Percentiles rank a stretch among this genome's conserved stretches.
These are phyloP conservation scores for Procambarus clarkii DNA, from an alignment of 1,140 invertebrate genomes.

Conservation along the genomic window DNA sequence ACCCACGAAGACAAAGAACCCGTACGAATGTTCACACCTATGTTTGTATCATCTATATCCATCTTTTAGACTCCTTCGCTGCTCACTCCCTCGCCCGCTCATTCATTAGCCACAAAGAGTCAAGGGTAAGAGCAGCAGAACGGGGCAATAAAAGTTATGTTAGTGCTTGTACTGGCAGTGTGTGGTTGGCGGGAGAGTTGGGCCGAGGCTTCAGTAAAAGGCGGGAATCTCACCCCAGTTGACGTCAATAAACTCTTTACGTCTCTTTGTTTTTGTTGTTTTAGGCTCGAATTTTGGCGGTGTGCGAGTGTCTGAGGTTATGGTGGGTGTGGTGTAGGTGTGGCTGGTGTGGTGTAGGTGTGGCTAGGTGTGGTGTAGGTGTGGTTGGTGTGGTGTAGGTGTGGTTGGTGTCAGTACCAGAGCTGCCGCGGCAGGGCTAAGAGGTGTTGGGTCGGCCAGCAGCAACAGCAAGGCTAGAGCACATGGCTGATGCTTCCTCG, in stretches of 20 bases:
- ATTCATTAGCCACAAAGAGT: neutral
- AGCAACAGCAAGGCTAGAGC: neutral
- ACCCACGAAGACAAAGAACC: neutral
- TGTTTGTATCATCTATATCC: neutral
- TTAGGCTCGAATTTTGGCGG: no score
- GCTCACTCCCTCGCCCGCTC: neutral
- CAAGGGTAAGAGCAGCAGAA: neutral
- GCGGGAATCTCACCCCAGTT: neutral
- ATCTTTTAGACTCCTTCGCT: no score
- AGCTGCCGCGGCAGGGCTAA: neutral
- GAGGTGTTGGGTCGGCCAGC: neutral
- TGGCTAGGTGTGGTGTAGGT: no score
- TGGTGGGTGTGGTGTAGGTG: no score
- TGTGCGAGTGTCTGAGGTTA: no score
- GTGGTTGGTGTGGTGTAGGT: no score
- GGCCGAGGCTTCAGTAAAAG: neutral
- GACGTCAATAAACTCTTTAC: neutral
- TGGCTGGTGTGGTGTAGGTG: no score
- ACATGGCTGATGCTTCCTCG: slow-evolving; percentile 14
- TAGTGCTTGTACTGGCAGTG: neutral
- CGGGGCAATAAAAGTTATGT: neutral
- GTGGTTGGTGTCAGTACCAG: no score
- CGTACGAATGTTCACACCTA: neutral
- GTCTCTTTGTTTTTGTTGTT: neutral
- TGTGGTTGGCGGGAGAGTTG: neutral